Evolutionary conservation across 2,888 invertebrate genomes (phyloP), one percentile per base, ranked within the genome.

Genomic region (Scaptomyza cyrtandrae): DNA sequence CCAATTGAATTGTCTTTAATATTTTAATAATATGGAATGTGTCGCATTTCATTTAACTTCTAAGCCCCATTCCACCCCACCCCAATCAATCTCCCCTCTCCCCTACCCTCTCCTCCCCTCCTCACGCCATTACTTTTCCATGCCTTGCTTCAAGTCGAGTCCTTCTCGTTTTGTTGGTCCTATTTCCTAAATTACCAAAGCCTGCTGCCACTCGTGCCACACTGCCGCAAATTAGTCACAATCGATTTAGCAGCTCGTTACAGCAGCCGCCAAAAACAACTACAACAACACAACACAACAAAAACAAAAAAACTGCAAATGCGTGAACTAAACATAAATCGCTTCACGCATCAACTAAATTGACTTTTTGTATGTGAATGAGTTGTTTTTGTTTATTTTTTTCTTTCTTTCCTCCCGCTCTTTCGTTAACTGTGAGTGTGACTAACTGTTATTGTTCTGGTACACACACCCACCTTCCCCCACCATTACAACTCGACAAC

Each of bases 211-310:
- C 24, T 65, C 67, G 65, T 72, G 79, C 24, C 24, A 70, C 24
- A 70, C 82, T 83, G 83, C 83, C 83, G 65, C 88, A 82, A 82
- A 89, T 86, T 86, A 86, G 89, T 87, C 73, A 89, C 86, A 87
- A 87, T 72, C 87, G 89, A 86, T 89, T 89, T 87, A 60, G 71
- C 89, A 84, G 85, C 82, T 82, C 88, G 82, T 82, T 82, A 68
- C 65, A 73, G 59, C 69, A 69, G 73, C 83, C 84, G 75, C 72
- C 79, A 80, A 88, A 68, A 74, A 58, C 56, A 64, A 61, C 55
- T 55, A 64, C 43, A 45, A 64, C 43, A 45, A 41, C 53, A 64
- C 33, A 33, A 33, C 31, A 52, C 44, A 54, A 13, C 56, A 64
- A 61, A 52, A 58, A 64, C 45, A 48, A 27, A 49, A 64, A 41